These are phyloP conservation scores for Dreissena polymorpha DNA, from an alignment of 1,140 invertebrate species.

Conservation along the genomic window DNA sequence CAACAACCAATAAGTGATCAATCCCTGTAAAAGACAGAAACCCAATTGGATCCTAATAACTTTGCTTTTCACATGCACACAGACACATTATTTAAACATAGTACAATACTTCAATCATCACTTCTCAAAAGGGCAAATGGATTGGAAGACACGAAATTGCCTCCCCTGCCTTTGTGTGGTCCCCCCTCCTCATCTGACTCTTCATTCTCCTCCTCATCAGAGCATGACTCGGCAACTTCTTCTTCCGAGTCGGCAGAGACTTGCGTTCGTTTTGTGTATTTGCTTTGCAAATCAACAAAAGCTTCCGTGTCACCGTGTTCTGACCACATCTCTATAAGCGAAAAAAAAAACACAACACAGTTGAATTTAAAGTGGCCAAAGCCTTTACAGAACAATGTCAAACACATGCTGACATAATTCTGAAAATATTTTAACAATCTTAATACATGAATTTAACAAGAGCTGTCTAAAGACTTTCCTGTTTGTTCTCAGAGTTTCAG, in stretches of 20 bases:
- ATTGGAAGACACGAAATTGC: constrained; percentile 31
- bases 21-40: too few species aligned
- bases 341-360: constrained; percentile 15
- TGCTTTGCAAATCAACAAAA: constrained; percentile 41
- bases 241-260: constrained; percentile 31
- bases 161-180: constrained; percentile 8
- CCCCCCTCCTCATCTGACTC: constrained; percentile 15
- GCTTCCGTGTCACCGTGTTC: constrained; percentile 53
- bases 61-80: too few species aligned
- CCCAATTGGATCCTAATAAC: too few species aligned
- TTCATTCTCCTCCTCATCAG: constrained; percentile 35
- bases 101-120: constrained; percentile 33
- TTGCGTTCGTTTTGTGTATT: constrained; percentile 41
- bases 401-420: background rate
- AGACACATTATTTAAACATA: background rate
- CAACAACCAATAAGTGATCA: too few species aligned
- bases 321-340: constrained; percentile 53
- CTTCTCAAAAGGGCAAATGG: constrained; percentile 54
- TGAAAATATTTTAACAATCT: background rate
- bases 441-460: background rate
- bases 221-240: constrained; percentile 37
- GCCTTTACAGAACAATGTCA: background rate
- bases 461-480: background rate
- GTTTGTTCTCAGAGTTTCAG: too few species aligned
- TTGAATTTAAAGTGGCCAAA: background rate